Conservation (phyloP, 2,797 vertebrate species). For the Stomatorhinus walkeri region DNA sequence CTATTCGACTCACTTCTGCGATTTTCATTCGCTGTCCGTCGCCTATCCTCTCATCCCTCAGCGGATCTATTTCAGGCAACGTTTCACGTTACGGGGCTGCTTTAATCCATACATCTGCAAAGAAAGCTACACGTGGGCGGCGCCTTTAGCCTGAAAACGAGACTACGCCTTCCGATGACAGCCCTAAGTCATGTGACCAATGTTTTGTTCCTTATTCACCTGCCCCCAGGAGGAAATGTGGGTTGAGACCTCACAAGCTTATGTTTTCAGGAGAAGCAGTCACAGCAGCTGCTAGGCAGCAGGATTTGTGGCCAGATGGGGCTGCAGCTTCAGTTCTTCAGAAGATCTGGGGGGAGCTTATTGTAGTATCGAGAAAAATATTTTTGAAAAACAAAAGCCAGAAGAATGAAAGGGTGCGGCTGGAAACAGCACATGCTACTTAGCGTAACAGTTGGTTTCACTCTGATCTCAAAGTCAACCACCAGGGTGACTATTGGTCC, state of each 20-base stretch:
- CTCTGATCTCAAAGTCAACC: not conserved
- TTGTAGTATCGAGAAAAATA: not conserved
- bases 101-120: slow-evolving; percentile 5
- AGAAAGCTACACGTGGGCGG: not conserved
- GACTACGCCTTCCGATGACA: not conserved
- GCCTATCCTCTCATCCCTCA: not conserved
- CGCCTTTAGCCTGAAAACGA: not conserved
- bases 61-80: not conserved
- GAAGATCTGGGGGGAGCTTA: not conserved
- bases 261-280: not conserved
- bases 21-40: not conserved
- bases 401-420: not conserved
- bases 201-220: not conserved
- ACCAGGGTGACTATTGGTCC: not conserved
- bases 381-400: not conserved
- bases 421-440: not conserved
- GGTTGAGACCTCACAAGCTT: no score
- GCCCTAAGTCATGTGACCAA: not conserved
- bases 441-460: not conserved
- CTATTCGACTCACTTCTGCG: not conserved
- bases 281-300: not conserved
- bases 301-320: not conserved
- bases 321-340: not conserved
- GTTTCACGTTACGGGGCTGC: not conserved
- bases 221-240: not conserved